phyloP scores from a whole-genome alignment of 2,888 invertebrate species.

The Mythimna pallens region DNA sequence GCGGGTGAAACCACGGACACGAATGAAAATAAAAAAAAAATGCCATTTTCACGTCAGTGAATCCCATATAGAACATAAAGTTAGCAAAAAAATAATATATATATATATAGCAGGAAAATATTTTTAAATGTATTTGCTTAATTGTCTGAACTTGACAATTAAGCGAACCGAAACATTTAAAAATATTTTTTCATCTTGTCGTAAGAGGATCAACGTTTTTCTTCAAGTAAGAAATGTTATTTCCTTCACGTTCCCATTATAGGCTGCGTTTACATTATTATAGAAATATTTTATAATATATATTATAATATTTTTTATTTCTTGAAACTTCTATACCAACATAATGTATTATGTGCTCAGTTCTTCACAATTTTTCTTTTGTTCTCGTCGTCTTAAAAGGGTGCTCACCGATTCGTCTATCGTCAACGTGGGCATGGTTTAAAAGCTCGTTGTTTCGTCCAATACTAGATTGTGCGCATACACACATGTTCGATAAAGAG shows the following conservation, averaged over 20 bases:
- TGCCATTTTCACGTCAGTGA: conserved; percentile 2
- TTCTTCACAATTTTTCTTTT: background rate
- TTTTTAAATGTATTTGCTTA: too few relatives aligned
- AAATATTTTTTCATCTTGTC: conserved; percentile 24
- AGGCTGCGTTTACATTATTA: conserved; percentile 26
- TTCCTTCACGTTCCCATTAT: conserved; percentile 29
- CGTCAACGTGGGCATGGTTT: too few relatives aligned
- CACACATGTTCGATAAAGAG: too few relatives aligned
- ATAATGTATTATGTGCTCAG: background rate
- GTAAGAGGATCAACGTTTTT: conserved; percentile 27
- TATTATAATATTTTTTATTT: conserved; percentile 22
- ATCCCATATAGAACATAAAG: background rate
- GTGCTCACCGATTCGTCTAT: too few relatives aligned
- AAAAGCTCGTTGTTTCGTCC: too few relatives aligned
- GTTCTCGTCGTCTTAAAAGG: background rate
- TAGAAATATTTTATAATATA: conserved; percentile 22
- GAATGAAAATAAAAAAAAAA: background rate
- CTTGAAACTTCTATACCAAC: background rate
- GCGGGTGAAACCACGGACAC: too few relatives aligned
- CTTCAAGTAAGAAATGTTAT: conserved; percentile 23
- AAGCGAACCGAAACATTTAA: conserved; percentile 27
- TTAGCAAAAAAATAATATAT: background rate
- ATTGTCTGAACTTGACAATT: too few relatives aligned
- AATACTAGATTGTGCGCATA: too few relatives aligned
- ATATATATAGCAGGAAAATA: too few relatives aligned